Conservation (phyloP, 2,113 vertebrate genomes). For the Phalacrocorax brasilianus region DNA sequence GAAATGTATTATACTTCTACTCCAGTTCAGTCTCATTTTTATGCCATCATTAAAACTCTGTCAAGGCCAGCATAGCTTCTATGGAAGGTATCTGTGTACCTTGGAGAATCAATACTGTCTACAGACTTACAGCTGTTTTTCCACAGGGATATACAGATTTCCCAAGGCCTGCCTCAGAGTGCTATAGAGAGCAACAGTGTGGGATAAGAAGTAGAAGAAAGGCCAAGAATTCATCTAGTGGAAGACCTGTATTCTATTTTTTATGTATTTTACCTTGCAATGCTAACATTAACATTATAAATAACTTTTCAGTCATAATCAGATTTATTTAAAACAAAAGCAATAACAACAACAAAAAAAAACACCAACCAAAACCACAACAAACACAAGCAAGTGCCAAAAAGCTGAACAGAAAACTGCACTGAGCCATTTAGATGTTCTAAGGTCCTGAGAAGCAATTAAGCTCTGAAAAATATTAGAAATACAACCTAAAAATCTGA, state of each 20-base stretch:
- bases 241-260: background rate
- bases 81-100: fast-evolving
- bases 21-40: background rate
- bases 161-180: background rate
- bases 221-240: background rate
- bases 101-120: background rate
- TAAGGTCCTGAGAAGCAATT: background rate
- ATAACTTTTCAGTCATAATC: background rate
- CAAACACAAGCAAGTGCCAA: background rate
- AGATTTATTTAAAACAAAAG: background rate
- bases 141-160: background rate
- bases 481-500: background rate
- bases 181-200: background rate
- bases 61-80: background rate
- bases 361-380: background rate
- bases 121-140: background rate
- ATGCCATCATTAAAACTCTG: background rate
- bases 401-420: background rate
- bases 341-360: too few species aligned
- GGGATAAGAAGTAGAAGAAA: background rate
- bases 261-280: background rate
- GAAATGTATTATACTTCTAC: background rate
- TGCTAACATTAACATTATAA: background rate
- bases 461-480: background rate
- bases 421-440: background rate